phyloP scores from a whole-genome alignment of 2,797 vertebrate species.

The Danio albolineatus region DNA sequence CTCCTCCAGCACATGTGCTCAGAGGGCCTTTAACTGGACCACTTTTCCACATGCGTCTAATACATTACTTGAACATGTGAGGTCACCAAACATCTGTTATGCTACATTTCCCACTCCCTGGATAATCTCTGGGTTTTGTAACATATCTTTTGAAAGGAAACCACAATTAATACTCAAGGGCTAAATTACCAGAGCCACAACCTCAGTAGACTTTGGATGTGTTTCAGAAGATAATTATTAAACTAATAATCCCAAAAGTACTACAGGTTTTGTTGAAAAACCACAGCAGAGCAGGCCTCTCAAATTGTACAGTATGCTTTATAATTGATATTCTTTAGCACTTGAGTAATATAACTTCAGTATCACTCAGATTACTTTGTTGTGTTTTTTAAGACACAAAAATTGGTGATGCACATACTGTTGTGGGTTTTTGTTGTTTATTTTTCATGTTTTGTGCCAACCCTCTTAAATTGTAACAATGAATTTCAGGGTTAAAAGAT shows the following conservation, averaged over 20 bases:
- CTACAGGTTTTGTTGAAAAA: no score
- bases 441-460: background rate
- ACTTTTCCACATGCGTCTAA: slow-evolving; percentile 23
- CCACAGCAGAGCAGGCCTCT: no score
- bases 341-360: background rate
- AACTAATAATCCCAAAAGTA: background rate
- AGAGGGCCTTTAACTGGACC: background rate
- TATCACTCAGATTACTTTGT: background rate
- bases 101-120: background rate
- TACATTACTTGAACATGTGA: slow-evolving; percentile 24
- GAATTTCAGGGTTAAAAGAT: background rate
- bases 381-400: background rate
- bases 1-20: background rate
- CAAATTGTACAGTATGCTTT: background rate
- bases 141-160: background rate
- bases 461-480: background rate
- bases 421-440: no score
- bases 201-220: background rate
- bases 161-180: background rate
- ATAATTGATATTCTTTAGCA: background rate
- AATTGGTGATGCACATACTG: background rate
- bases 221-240: background rate
- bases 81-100: slow-evolving; percentile 33
- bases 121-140: background rate
- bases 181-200: background rate